phyloP scores from a whole-genome alignment of 2,888 invertebrate genomes.

The Agriopis aurantiaria region DNA sequence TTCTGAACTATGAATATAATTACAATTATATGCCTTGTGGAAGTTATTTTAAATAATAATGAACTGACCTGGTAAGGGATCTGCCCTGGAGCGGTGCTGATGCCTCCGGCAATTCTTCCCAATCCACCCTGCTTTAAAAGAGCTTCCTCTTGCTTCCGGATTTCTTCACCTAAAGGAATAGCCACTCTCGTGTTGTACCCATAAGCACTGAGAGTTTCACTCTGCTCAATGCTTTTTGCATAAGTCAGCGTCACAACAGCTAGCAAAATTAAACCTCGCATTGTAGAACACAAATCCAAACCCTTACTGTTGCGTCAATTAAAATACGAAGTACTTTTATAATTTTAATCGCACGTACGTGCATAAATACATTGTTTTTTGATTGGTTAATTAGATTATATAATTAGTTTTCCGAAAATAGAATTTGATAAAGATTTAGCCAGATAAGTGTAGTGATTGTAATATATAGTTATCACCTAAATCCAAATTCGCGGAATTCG shows the following conservation, averaged over 20 bases:
- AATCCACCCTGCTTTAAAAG: conserved; percentile 1
- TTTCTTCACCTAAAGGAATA: conserved; percentile 25
- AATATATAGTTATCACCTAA: too few species aligned
- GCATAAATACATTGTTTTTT: too few species aligned
- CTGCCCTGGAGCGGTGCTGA: conserved; percentile 35
- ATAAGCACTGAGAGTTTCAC: conserved; percentile 15
- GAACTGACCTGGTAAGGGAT: conserved; percentile 47
- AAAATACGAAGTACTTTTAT: neutral
- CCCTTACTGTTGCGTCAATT: neutral
- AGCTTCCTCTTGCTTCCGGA: conserved; percentile 34
- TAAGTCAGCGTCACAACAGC: conserved; percentile 16
- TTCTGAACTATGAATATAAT: too few species aligned
- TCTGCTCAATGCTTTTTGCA: conserved; percentile 25
- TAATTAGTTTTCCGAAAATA: too few species aligned
- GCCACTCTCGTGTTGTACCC: conserved; percentile 12
- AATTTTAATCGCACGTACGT: too few species aligned
- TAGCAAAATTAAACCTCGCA: conserved; percentile 20
- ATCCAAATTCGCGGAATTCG: too few species aligned
- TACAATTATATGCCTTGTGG: too few species aligned
- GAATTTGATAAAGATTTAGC: too few species aligned
- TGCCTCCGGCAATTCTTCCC: conserved; percentile 49
- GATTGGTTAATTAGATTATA: too few species aligned
- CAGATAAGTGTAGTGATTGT: too few species aligned
- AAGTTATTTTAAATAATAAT: neutral
- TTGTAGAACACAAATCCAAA: conserved; percentile 7